These are phyloP conservation scores for Macrosteles quadrilineatus DNA, from an alignment of 1,140 invertebrate genomes.

Conservation along the genomic window DNA sequence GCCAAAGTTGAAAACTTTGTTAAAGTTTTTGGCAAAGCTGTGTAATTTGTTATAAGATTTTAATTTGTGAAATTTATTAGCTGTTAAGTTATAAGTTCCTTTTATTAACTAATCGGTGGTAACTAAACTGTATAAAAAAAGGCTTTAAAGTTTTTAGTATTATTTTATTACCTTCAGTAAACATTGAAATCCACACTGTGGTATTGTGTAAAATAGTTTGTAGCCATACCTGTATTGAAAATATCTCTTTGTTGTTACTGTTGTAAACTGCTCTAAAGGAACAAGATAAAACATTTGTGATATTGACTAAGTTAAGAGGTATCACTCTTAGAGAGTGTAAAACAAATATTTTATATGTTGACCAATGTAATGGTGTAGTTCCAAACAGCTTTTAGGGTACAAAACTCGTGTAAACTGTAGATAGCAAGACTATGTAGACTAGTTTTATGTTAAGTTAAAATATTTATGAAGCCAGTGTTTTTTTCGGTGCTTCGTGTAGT, in stretches of 20 bases:
- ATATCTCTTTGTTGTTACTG: not conserved
- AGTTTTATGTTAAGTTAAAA: not conserved
- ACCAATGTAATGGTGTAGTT: not conserved
- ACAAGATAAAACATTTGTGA: conserved; percentile 4
- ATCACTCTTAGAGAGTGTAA: conserved; percentile 8
- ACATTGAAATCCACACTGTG: too few species aligned
- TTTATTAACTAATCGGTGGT: too few species aligned
- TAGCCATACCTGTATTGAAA: too few species aligned
- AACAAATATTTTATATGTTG: conserved; percentile 21
- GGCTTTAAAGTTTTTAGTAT: too few species aligned
- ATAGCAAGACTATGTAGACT: conserved; percentile 1
- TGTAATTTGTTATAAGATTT: too few species aligned
- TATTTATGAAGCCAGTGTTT: conserved; percentile 14
- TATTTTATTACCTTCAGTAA: too few species aligned
- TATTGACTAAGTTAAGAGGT: conserved; percentile 12
- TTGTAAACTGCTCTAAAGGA: not conserved
- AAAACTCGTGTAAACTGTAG: not conserved
- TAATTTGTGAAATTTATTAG: too few species aligned
- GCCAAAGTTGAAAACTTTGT: too few species aligned
- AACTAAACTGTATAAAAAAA: too few species aligned
- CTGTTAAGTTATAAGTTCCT: too few species aligned
- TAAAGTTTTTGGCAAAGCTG: too few species aligned
- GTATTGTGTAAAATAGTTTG: too few species aligned
- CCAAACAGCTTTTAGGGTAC: not conserved
- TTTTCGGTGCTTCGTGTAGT: conserved; percentile 14